phyloP scores from a whole-genome alignment of 2,888 invertebrate species.

The Hydrotaea diabolus region DNA sequence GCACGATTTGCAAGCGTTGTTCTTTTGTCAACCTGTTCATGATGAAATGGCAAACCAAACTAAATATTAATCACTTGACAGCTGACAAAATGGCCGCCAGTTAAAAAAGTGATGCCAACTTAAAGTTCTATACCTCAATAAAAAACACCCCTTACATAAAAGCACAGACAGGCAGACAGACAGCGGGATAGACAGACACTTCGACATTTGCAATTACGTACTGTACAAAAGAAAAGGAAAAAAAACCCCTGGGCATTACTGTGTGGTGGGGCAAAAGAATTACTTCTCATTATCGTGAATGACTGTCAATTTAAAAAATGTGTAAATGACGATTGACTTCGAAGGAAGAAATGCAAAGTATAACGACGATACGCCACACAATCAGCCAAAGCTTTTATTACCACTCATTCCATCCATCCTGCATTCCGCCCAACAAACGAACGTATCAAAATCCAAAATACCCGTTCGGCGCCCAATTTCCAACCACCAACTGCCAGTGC shows the following conservation, averaged over 20 bases:
- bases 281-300: slow-evolving; percentile 52
- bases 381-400: slow-evolving; percentile 4
- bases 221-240: neutral
- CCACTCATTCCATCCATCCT: slow-evolving; percentile 5
- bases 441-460: neutral
- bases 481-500: neutral
- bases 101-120: no score
- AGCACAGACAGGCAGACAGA: neutral
- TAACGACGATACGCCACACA: neutral
- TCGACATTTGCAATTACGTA: neutral
- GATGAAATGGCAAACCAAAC: no score
- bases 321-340: slow-evolving; percentile 36
- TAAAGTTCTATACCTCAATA: no score
- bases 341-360: slow-evolving; percentile 1
- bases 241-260: neutral
- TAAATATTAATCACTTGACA: no score
- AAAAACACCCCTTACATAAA: no score
- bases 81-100: no score
- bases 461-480: neutral
- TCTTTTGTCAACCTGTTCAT: no score
- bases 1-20: no score
- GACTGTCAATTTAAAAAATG: slow-evolving; percentile 57
- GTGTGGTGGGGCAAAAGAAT: slow-evolving; percentile 12
- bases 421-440: neutral
- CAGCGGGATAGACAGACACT: neutral